phyloP scores from a whole-genome alignment of 1,140 invertebrate species.

The Oreohelix idahoensis region DNA sequence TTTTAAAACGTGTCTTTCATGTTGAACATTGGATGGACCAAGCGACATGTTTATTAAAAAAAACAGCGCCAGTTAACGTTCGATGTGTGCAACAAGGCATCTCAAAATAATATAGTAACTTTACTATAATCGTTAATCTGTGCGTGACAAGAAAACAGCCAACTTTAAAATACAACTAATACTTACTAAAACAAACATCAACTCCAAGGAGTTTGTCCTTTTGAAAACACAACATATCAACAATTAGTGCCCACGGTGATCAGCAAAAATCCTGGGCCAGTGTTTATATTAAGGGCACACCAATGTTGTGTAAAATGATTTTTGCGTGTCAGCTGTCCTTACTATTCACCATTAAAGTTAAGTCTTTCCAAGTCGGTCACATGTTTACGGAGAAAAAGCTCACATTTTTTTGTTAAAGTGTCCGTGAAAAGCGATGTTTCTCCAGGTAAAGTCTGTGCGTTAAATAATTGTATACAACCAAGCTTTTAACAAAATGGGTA shows the following conservation, averaged over 20 bases:
- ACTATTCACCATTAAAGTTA: neutral
- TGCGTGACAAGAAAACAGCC: neutral
- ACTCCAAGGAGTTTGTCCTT: neutral
- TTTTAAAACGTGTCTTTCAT: too few species aligned
- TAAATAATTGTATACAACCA: too few species aligned
- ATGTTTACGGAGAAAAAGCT: too few species aligned
- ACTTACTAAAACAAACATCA: constrained; percentile 9
- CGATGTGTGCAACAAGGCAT: too few species aligned
- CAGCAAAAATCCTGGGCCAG: neutral
- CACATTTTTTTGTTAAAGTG: too few species aligned
- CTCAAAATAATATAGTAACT: constrained; percentile 4
- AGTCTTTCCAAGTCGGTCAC: neutral
- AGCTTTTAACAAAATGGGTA: too few species aligned
- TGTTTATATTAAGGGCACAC: neutral
- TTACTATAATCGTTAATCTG: neutral
- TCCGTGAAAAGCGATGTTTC: too few species aligned
- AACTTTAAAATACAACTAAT: neutral
- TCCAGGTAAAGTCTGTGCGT: too few species aligned
- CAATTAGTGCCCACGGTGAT: neutral
- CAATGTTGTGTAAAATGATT: neutral
- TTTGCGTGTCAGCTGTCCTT: neutral
- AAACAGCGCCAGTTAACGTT: too few species aligned
- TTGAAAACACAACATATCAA: neutral
- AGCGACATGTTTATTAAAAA: too few species aligned
- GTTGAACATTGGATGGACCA: too few species aligned